These are phyloP conservation scores for Heliangelus exortis DNA, from an alignment of 2,797 vertebrate genomes.

Conservation along the genomic window DNA sequence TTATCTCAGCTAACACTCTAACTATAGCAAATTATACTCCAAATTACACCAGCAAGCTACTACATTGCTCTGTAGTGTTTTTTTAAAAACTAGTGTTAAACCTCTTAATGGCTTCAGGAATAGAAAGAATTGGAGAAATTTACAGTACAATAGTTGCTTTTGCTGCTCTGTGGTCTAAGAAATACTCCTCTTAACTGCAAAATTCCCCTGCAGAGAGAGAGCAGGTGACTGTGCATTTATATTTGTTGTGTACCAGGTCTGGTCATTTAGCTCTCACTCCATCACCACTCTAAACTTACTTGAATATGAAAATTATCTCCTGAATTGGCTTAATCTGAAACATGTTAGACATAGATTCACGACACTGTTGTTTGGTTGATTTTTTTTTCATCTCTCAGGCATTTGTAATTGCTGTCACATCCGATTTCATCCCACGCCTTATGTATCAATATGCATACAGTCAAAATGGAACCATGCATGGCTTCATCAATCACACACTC, in stretches of 20 bases:
- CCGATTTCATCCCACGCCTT: constrained; percentile 96
- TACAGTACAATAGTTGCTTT: background rate
- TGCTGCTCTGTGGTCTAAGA: background rate
- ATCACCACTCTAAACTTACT: background rate
- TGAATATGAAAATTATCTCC: background rate
- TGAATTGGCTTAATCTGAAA: background rate
- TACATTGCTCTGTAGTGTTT: background rate
- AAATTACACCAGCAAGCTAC: background rate
- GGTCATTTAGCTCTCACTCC: background rate
- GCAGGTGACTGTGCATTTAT: background rate
- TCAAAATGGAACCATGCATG: constrained; percentile 91
- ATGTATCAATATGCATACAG: constrained; percentile 97
- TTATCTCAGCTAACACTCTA: background rate
- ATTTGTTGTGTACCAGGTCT: background rate
- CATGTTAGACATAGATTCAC: background rate
- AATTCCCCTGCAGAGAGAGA: background rate
- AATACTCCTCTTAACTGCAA: background rate
- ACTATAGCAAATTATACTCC: background rate
- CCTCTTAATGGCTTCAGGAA: background rate
- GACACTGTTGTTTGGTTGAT: background rate
- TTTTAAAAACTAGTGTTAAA: background rate
- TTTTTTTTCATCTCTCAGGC: constrained; percentile 79
- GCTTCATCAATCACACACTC: constrained; percentile 97
- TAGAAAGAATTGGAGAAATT: background rate
- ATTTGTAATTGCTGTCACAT: constrained; percentile 97